Conservation (phyloP, 2,888 invertebrate species). For the Mythimna lalbum region DNA sequence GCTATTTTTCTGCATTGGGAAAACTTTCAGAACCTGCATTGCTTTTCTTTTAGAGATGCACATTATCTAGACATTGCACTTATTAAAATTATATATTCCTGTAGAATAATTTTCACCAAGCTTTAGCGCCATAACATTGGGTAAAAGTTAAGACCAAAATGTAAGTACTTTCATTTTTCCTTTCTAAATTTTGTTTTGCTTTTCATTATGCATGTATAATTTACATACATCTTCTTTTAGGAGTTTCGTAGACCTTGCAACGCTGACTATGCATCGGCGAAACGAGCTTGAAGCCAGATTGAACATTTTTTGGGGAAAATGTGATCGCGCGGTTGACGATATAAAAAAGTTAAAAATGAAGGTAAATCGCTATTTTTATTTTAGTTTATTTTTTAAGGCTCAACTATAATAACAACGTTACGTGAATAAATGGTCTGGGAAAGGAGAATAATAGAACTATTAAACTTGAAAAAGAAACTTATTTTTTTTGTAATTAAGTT, state of each 20-base stretch:
- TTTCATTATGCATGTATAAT: conserved; percentile 33
- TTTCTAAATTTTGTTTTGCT: conserved; percentile 59
- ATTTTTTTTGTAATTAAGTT: too few species aligned
- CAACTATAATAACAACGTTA: conserved; percentile 8
- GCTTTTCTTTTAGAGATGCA: conserved; percentile 8
- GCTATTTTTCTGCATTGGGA: background rate
- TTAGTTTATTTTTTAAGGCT: conserved; percentile 4
- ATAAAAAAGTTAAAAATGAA: conserved; percentile 81
- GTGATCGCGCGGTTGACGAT: conserved; percentile 79
- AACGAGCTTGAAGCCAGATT: conserved; percentile 83
- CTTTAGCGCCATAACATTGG: background rate
- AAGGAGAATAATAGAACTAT: background rate
- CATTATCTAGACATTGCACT: background rate
- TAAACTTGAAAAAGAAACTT: background rate
- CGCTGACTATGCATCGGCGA: conserved; percentile 82
- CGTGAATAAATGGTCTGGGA: background rate
- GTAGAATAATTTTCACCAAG: background rate
- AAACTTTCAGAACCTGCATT: conserved; percentile 11
- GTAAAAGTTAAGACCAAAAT: conserved; percentile 53
- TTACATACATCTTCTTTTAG: conserved; percentile 67
- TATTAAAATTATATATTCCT: conserved; percentile 2
- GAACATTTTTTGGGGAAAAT: conserved; percentile 78
- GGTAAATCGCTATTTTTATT: conserved; percentile 69
- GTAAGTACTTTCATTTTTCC: conserved; percentile 64
- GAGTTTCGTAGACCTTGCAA: conserved; percentile 85